These are phyloP conservation scores for Cotesia vestalis DNA, from an alignment of 1,140 invertebrate species.

Conservation along the genomic window DNA sequence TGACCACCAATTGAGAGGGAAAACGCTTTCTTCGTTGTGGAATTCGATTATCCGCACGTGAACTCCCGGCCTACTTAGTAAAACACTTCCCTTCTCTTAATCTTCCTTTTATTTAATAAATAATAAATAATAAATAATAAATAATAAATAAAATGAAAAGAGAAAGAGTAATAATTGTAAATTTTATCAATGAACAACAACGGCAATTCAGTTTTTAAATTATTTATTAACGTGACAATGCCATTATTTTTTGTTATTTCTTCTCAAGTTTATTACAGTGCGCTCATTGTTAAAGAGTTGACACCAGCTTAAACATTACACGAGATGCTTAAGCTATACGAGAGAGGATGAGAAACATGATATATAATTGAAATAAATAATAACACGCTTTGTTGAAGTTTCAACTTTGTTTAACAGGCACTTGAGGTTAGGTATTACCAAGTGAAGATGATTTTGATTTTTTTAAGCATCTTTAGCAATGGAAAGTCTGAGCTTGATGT, in stretches of 20 bases:
- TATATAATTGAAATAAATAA: slow-evolving; percentile 3
- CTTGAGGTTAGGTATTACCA: not conserved
- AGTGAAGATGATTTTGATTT: not conserved
- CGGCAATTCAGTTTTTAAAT: not conserved
- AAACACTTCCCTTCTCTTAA: slow-evolving; percentile 31
- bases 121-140: slow-evolving; percentile 3
- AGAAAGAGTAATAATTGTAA: not conserved
- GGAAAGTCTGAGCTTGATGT: slow-evolving; percentile 1
- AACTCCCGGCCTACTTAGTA: slow-evolving; percentile 45
- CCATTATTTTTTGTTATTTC: no score
- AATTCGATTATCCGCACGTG: slow-evolving; percentile 45
- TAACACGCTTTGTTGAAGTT: not conserved
- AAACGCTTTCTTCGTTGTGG: slow-evolving; percentile 45
- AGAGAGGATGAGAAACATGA: not conserved
- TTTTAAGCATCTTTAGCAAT: not conserved
- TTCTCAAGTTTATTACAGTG: no score
- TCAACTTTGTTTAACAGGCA: not conserved
- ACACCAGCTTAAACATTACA: no score
- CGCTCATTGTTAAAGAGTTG: no score
- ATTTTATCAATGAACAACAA: not conserved
- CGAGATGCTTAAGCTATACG: no score
- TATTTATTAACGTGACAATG: no score
- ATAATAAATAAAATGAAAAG: slow-evolving; percentile 4
- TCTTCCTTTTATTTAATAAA: no score
- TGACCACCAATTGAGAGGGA: slow-evolving; percentile 42